Evolutionary conservation across 92 coral and sea anemone genomes (phyloP).

Genomic region (Epizoanthus scotinus): DNA sequence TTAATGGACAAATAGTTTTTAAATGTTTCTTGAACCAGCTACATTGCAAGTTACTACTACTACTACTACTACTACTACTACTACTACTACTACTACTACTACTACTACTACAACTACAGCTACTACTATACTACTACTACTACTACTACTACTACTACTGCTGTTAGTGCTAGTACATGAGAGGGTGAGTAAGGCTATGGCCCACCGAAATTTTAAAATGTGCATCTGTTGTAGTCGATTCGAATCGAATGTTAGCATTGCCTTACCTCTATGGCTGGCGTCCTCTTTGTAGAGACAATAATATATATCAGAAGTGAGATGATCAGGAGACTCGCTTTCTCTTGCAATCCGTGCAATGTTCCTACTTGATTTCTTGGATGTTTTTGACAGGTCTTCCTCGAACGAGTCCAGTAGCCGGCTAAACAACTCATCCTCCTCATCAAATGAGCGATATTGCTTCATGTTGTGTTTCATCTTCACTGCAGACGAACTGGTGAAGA

Average conservation of each 20-base stretch:
- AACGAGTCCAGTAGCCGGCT: slow-evolving; percentile 42
- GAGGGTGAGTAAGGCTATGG: too few species aligned
- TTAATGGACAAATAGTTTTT: background rate
- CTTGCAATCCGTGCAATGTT: background rate
- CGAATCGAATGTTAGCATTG: too few species aligned
- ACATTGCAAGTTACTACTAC: background rate
- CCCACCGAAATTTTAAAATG: background rate
- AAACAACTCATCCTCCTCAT: slow-evolving; percentile 54
- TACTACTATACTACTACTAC: background rate
- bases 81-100: background rate
- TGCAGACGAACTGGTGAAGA: slow-evolving; percentile 19
- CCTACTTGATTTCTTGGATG: background rate
- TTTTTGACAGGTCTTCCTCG: slow-evolving; percentile 6
- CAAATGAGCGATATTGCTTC: slow-evolving; percentile 21
- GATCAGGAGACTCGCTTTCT: slow-evolving; percentile 39
- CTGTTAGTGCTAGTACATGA: background rate
- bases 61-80: background rate
- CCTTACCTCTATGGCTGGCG: background rate
- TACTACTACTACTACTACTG: background rate
- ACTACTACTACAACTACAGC: background rate
- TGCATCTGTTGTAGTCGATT: too few species aligned
- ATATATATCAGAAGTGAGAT: slow-evolving; percentile 53
- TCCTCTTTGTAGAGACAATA: slow-evolving; percentile 47
- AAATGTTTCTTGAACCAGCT: background rate
- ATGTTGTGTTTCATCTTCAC: slow-evolving; percentile 8